phyloP scores from a whole-genome alignment of 2,113 vertebrate genomes.

The Podilymbus podiceps region DNA sequence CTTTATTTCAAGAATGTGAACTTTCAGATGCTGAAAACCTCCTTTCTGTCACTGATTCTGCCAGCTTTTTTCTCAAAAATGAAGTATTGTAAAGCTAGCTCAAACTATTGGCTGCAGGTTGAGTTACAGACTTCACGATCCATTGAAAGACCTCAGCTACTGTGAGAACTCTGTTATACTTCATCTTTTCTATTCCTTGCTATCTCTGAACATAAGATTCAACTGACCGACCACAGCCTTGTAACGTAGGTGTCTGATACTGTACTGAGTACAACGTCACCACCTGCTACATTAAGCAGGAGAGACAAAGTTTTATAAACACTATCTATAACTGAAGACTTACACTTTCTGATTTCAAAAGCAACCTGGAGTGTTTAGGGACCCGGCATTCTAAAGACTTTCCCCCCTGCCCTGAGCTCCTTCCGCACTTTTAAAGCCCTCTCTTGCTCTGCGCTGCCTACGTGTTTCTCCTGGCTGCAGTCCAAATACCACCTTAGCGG shows the following conservation, averaged over 20 bases:
- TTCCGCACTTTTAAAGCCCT: neutral
- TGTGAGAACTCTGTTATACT: neutral
- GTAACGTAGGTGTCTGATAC: neutral
- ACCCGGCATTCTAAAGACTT: neutral
- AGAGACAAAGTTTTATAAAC: neutral
- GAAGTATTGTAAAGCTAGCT: neutral
- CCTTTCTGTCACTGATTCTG: neutral
- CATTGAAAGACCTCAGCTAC: neutral
- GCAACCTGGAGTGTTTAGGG: neutral
- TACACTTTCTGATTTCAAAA: neutral
- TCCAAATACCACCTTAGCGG: neutral
- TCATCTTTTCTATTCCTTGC: too few species aligned
- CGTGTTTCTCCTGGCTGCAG: neutral
- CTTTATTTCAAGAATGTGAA: neutral
- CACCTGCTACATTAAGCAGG: neutral
- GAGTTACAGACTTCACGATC: neutral
- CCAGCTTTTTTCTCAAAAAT: neutral
- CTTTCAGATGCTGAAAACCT: neutral
- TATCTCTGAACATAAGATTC: neutral
- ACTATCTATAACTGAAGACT: neutral
- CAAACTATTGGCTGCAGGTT: neutral
- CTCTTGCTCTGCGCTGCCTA: neutral
- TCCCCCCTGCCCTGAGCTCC: neutral
- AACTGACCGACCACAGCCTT: neutral
- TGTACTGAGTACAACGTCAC: neutral